Evolutionary conservation across 2,113 vertebrate genomes (phyloP), one percentile per base, ranked within the genome.

Genomic region (Eira barbara): DNA sequence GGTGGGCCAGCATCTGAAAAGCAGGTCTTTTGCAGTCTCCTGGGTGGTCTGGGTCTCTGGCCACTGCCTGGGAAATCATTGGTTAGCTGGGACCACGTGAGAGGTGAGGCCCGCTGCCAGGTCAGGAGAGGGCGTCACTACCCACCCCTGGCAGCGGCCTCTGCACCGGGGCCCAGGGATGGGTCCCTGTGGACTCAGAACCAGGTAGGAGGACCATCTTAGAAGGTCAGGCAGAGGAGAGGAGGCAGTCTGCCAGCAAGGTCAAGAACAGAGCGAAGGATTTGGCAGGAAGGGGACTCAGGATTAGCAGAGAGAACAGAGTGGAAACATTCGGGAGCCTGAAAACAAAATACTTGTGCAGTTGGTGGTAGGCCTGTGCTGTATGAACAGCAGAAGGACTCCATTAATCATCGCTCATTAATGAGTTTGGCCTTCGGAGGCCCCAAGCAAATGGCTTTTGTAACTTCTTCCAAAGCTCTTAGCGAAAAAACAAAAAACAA

Each of bases 371-470:
- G 81, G 63, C 98, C 93, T 45, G 86, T 78, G 39, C 82, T 85
- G 52, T 57, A 34, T 97, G 83, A 97, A 91, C 98, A 74, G 29
- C 23, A 86, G 52, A 92, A 97, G 47, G 95, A 85, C 71, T 59
- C 88, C 94, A 91, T 98, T 95, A 98, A 97, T 99, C 47, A 98
- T 98, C 94, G 95, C 86, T 95, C 49, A 84, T 55, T 94, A 91
- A 86, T 95, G 88, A 82, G 95, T 95, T 97, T 57, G 21, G 86
- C 93, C 91, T 93, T 90, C 5, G 0, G n/a, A 78, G 95, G 61
- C 78, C 82, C 92, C 25, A 4, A 7, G 86, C 87, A 87, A n/a
- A 89, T 45, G 42, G 74, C 84, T 94, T 90, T 94, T 71, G 34
- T 82, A 83, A 90, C 79, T 87, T 88, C 92, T 94, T 83, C 92